These are phyloP conservation scores for Corapipo altera DNA, from an alignment of 2,113 vertebrate genomes.

Conservation along the genomic window DNA sequence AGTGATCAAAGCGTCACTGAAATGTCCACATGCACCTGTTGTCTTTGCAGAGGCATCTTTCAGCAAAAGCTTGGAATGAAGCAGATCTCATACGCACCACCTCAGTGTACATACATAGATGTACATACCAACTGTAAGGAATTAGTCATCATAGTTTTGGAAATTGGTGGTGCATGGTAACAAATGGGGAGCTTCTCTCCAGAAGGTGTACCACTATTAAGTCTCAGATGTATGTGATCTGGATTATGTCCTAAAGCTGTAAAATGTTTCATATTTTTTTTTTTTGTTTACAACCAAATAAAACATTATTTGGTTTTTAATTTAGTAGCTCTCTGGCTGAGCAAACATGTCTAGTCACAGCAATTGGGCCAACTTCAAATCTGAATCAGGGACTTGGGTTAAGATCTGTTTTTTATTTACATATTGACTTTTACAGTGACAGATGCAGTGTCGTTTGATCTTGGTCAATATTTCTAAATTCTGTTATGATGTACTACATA, in stretches of 20 bases:
- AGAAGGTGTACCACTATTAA: background rate
- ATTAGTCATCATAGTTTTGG: background rate
- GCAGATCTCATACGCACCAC: accelerated
- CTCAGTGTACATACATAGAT: accelerated
- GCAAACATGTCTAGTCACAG: background rate
- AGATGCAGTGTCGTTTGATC: background rate
- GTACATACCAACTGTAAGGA: accelerated
- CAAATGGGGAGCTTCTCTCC: background rate
- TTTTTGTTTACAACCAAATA: background rate
- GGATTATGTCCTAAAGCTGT: background rate
- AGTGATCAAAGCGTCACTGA: background rate
- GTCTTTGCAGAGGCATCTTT: background rate
- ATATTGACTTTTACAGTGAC: background rate
- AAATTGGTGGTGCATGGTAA: background rate
- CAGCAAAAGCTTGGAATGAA: background rate
- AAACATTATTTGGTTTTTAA: background rate
- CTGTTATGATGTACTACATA: background rate
- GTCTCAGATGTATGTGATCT: background rate
- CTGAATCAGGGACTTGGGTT: background rate
- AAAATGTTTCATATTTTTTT: background rate
- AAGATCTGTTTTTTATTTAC: background rate
- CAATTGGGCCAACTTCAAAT: background rate
- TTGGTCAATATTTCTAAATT: background rate
- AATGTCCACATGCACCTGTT: background rate
- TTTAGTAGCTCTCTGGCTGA: background rate